phyloP scores from a whole-genome alignment of 2,888 invertebrate species.

The Malachius bipustulatus region DNA sequence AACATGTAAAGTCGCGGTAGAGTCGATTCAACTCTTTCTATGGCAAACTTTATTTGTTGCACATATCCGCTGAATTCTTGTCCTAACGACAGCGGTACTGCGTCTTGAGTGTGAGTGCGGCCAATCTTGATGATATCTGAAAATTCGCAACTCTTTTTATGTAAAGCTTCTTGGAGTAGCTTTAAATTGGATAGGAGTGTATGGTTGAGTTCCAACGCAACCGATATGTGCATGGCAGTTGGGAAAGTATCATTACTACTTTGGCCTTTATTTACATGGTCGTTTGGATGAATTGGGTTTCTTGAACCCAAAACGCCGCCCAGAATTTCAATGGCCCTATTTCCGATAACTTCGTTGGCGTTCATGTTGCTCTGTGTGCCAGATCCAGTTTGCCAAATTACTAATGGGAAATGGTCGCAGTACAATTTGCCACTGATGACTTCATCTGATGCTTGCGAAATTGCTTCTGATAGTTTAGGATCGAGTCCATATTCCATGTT shows the following conservation, averaged over 20 bases:
- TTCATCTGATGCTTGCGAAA: conserved; percentile 84
- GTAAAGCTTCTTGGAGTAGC: conserved; percentile 58
- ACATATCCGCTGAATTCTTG: conserved; percentile 96
- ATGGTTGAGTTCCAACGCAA: conserved; percentile 77
- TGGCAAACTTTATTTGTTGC: conserved; percentile 72
- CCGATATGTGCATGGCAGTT: conserved; percentile 97
- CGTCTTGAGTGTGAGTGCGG: conserved; percentile 82
- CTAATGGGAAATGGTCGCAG: conserved; percentile 91
- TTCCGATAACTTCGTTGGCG: conserved; percentile 71
- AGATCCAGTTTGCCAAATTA: conserved; percentile 99
- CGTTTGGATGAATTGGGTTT: conserved; percentile 94
- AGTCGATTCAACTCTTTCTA: conserved; percentile 46
- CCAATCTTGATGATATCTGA: conserved; percentile 92
- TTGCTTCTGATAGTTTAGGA: conserved; percentile 75
- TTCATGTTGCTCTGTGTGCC: conserved; percentile 99
- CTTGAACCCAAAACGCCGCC: conserved; percentile 82
- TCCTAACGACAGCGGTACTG: conserved; percentile 87
- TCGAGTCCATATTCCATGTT: conserved; percentile 90
- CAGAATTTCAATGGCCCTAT: conserved; percentile 26
- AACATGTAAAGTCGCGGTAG: conserved; percentile 73
- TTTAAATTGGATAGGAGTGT: conserved; percentile 72
- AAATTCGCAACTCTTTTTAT: conserved; percentile 70
- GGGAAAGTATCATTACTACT: conserved; percentile 99
- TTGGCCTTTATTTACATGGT: conserved; percentile 98
- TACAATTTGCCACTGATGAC: conserved; percentile 89